phyloP scores from a whole-genome alignment of 2,888 invertebrate species.

The Leistus spinibarbis region DNA sequence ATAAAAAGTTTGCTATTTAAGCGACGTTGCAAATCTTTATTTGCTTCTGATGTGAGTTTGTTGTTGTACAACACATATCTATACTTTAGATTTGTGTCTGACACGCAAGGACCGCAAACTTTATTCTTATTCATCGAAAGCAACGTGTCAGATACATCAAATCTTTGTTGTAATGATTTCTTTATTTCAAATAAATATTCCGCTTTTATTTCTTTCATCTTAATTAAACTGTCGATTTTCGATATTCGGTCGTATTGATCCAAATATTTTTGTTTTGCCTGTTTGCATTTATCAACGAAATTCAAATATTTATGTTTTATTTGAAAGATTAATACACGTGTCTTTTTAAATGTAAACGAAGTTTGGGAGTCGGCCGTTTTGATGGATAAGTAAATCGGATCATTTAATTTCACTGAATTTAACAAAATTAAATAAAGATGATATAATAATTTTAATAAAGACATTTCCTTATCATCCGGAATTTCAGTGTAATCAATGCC shows the following conservation, averaged over 20 bases:
- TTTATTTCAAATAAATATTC: background rate
- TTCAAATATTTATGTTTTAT: conserved; percentile 60
- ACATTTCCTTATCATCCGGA: conserved; percentile 59
- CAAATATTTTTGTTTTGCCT: conserved; percentile 49
- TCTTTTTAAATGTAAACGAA: conserved; percentile 25
- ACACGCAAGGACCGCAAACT: background rate
- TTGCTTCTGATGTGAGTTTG: background rate
- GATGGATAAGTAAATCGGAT: conserved; percentile 43
- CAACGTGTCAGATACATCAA: background rate
- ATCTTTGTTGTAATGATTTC: background rate
- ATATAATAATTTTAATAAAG: conserved; percentile 65
- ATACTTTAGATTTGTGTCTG: background rate
- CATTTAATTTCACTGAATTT: conserved; percentile 63
- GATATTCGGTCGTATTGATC: conserved; percentile 25
- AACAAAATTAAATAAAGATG: conserved; percentile 66
- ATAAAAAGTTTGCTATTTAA: conserved; percentile 16
- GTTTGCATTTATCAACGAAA: conserved; percentile 56
- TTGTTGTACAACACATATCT: background rate
- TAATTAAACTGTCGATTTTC: background rate
- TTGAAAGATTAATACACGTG: conserved; percentile 6
- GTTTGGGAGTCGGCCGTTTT: conserved; percentile 11
- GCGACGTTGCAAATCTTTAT: conserved; percentile 12
- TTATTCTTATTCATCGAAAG: background rate
- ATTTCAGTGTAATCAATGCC: conserved; percentile 50
- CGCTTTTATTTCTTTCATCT: background rate